These are phyloP conservation scores for Drepana falcataria DNA, from an alignment of 2,888 invertebrate genomes.

Conservation along the genomic window DNA sequence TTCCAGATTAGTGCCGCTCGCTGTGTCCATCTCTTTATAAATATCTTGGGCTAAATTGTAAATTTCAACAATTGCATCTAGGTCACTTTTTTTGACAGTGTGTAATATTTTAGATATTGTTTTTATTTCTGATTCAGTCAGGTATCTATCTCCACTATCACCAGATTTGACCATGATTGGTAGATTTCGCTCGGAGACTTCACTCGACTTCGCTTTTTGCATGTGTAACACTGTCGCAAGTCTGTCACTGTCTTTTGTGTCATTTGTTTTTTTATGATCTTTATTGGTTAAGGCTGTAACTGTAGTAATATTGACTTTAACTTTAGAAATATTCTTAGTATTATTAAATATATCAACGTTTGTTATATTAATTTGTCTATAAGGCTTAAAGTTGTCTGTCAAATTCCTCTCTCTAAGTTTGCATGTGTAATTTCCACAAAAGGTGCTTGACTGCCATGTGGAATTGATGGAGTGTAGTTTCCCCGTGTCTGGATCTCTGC, in stretches of 20 bases:
- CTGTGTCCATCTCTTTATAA: constrained; percentile 54
- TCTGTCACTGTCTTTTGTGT: not conserved
- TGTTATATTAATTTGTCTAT: constrained; percentile 38
- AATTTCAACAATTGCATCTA: constrained; percentile 63
- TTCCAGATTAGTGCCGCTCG: constrained; percentile 15
- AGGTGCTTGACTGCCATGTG: constrained; percentile 59
- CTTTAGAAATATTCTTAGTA: constrained; percentile 13
- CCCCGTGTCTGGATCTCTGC: constrained; percentile 67
- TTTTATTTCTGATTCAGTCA: constrained; percentile 57
- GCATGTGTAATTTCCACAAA: constrained; percentile 70
- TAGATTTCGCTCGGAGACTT: not conserved
- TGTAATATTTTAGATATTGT: constrained; percentile 51
- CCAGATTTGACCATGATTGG: not conserved
- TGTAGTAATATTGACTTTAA: constrained; percentile 6
- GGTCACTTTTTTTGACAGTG: constrained; percentile 59
- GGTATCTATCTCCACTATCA: constrained; percentile 41
- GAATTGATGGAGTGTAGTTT: constrained; percentile 53
- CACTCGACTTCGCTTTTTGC: not conserved
- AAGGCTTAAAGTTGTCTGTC: constrained; percentile 24
- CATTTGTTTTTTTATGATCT: not conserved
- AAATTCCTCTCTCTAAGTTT: constrained; percentile 44
- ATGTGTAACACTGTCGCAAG: not conserved
- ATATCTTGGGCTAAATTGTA: constrained; percentile 67
- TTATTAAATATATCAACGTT: constrained; percentile 12
- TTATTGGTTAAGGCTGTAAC: constrained; percentile 13